phyloP scores from a whole-genome alignment of 1,140 invertebrate genomes.

The Druon quercuslanigerum region DNA sequence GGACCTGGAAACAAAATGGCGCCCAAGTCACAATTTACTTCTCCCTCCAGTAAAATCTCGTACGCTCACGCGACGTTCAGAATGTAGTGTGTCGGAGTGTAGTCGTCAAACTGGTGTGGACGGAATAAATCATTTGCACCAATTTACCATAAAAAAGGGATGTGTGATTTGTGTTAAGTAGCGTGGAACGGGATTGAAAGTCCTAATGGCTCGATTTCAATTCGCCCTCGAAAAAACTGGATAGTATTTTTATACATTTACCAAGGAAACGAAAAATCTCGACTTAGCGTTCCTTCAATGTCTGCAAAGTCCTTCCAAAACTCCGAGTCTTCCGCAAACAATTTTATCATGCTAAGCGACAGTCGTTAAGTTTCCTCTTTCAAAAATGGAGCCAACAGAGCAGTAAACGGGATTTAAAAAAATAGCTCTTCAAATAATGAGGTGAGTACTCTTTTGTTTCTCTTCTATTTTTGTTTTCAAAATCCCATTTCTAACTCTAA shows the following conservation, averaged over 20 bases:
- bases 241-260: slow-evolving; percentile 18
- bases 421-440: neutral
- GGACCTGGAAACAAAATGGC: slow-evolving; percentile 24
- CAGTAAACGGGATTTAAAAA: neutral
- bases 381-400: neutral
- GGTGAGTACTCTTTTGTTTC: slow-evolving; percentile 11
- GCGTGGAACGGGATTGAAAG: neutral
- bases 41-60: slow-evolving; percentile 13
- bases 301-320: neutral
- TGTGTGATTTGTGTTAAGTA: neutral
- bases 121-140: slow-evolving; percentile 8
- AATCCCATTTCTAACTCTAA: too few species aligned
- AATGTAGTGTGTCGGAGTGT: neutral
- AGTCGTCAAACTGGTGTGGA: slow-evolving; percentile 16
- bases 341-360: neutral
- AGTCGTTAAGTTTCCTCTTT: neutral
- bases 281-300: slow-evolving; percentile 18
- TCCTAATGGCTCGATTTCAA: neutral
- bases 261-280: slow-evolving; percentile 11
- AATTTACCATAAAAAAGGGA: slow-evolving; percentile 7
- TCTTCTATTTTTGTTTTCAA: neutral
- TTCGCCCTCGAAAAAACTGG: neutral
- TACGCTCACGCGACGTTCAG: neutral
- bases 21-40: slow-evolving; percentile 3
- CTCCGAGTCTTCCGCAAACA: slow-evolving; percentile 19